Percentiles rank a stretch among this genome's conserved stretches.
phyloP scores from a whole-genome alignment of 2,797 vertebrate genomes.

The Amphiprion clarkii region DNA sequence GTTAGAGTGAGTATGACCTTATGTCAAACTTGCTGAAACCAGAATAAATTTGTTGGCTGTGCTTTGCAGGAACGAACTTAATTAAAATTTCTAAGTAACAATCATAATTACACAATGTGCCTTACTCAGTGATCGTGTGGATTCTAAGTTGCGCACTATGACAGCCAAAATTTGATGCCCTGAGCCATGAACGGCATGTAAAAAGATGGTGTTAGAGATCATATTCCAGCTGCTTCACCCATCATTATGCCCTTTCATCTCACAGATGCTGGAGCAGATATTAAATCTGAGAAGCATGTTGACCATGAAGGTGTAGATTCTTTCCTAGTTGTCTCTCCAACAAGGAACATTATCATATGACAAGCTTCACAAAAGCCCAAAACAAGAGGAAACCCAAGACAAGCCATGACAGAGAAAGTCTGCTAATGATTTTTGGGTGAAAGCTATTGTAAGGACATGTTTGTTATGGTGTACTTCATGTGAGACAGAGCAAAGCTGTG shows the following conservation, averaged over 20 bases:
- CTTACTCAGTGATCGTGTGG: neutral
- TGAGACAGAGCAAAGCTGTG: slow-evolving; percentile 28
- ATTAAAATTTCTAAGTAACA: slow-evolving; percentile 15
- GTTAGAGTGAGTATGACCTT: neutral
- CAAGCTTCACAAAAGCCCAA: slow-evolving; percentile 45
- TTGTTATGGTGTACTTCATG: slow-evolving; percentile 35
- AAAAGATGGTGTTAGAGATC: slow-evolving; percentile 52
- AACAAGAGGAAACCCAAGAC: slow-evolving; percentile 48
- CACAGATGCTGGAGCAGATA: slow-evolving; percentile 57
- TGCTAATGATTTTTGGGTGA: slow-evolving; percentile 65
- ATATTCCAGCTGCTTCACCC: slow-evolving; percentile 70
- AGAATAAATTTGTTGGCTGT: neutral
- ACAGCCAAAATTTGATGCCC: slow-evolving; percentile 29
- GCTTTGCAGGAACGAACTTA: neutral
- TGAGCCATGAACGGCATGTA: slow-evolving; percentile 35
- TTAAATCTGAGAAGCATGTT: slow-evolving; percentile 63
- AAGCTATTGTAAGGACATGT: slow-evolving; percentile 39
- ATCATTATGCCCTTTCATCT: slow-evolving; percentile 71
- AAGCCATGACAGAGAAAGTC: slow-evolving; percentile 36
- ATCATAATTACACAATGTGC: slow-evolving; percentile 16
- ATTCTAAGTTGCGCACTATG: slow-evolving; percentile 50
- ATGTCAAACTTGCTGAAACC: neutral
- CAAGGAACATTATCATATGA: slow-evolving; percentile 53
- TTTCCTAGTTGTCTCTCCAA: slow-evolving; percentile 36
- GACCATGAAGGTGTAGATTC: slow-evolving; percentile 41